Conservation (phyloP, 2,113 vertebrate species). For the Anser cygnoides region DNA sequence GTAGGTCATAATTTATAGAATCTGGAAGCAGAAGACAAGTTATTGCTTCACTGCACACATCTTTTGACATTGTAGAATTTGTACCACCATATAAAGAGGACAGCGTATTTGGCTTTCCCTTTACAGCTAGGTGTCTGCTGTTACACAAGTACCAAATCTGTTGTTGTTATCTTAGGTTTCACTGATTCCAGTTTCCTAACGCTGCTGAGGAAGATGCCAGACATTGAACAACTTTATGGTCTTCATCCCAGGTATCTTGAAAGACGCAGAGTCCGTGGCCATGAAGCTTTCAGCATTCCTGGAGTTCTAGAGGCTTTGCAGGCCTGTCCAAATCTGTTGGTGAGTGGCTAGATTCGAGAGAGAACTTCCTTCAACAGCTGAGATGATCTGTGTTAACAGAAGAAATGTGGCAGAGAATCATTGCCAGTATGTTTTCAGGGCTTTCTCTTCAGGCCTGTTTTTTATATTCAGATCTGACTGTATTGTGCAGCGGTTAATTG, state of each 20-base stretch:
- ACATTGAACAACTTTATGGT: conserved; percentile 96
- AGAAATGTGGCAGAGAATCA: not conserved
- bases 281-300: conserved; percentile 97
- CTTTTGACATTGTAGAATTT: not conserved
- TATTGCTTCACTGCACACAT: not conserved
- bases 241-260: conserved; percentile 97
- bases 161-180: conserved; percentile 85
- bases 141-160: conserved; percentile 49
- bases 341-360: conserved; percentile 69
- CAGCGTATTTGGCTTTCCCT: conserved; percentile 16
- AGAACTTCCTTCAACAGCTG: not conserved
- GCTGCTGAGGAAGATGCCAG: conserved; percentile 97
- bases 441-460: not conserved
- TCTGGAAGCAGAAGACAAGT: not conserved
- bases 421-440: not conserved
- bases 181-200: conserved; percentile 96
- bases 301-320: conserved; percentile 97
- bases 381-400: not conserved
- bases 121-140: not conserved
- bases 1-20: not conserved
- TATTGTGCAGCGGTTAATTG: not conserved
- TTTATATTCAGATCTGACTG: not conserved
- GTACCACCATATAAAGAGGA: not conserved
- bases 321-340: conserved; percentile 93
- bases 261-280: conserved; percentile 92